These are phyloP conservation scores for Hydraecia micacea DNA, from an alignment of 2,888 invertebrate genomes.

Conservation along the genomic window DNA sequence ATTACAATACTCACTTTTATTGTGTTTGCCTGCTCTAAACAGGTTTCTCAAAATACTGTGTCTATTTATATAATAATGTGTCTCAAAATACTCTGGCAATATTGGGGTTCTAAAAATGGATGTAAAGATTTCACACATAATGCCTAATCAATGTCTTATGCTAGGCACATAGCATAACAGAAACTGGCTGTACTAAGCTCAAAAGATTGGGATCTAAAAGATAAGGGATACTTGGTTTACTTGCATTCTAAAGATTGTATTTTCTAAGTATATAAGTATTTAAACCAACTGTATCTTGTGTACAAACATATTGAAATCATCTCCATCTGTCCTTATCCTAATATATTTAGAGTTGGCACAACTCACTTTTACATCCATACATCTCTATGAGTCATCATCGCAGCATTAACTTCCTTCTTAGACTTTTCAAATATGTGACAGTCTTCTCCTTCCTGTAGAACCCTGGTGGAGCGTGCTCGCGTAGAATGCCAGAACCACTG, in stretches of 20 bases:
- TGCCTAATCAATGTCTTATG: neutral
- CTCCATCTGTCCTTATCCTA: too few species aligned
- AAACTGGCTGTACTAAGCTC: too few species aligned
- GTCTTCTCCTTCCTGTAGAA: conserved; percentile 83
- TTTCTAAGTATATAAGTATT: neutral
- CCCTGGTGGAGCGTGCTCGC: conserved; percentile 97
- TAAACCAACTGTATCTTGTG: neutral
- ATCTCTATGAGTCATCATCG: neutral
- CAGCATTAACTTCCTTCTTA: neutral
- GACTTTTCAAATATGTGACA: neutral
- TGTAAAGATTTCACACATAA: too few species aligned
- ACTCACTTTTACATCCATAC: neutral
- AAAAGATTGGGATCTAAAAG: neutral
- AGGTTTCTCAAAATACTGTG: neutral
- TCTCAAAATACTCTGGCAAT: neutral
- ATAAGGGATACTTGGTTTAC: neutral
- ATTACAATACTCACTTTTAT: neutral
- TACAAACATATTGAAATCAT: neutral
- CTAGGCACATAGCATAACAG: too few species aligned
- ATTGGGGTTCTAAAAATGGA: neutral
- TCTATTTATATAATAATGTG: neutral
- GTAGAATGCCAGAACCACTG: conserved; percentile 99
- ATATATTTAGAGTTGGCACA: neutral
- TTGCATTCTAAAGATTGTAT: neutral
- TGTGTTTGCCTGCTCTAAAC: neutral